phyloP scores from a whole-genome alignment of 2,113 vertebrate species.

The Zootoca vivipara region DNA sequence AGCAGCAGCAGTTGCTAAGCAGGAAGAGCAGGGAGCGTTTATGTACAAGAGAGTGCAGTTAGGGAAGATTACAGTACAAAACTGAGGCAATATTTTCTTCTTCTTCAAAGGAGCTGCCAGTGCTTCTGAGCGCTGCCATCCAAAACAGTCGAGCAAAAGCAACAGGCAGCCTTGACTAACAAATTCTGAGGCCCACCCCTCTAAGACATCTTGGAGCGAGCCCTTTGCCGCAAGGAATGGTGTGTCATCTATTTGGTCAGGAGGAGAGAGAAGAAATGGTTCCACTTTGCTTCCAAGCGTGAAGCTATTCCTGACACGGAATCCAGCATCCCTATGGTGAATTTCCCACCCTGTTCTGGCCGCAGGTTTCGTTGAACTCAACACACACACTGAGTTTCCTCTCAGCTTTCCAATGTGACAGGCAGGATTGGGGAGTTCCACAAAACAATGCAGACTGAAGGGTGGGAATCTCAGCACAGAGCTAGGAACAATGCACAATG shows the following conservation, averaged over 20 bases:
- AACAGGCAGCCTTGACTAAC: not conserved
- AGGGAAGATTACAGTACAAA: not conserved
- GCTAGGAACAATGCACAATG: too few species aligned
- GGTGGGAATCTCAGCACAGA: not conserved
- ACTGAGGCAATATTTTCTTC: not conserved
- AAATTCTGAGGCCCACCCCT: not conserved
- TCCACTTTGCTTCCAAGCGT: not conserved
- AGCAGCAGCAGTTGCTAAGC: not conserved
- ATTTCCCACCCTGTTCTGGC: not conserved
- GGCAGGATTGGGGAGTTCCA: not conserved
- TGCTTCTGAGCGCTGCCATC: not conserved
- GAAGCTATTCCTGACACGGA: not conserved
- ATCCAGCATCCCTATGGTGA: not conserved
- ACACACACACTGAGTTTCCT: too few species aligned
- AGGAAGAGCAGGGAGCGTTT: slow-evolving; percentile 2
- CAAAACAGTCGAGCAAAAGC: not conserved
- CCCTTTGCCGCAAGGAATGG: not conserved
- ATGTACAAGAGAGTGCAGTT: accelerated
- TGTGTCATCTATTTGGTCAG: slow-evolving; percentile 3
- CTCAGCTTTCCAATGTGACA: not conserved
- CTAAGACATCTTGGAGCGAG: not conserved
- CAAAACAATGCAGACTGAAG: not conserved
- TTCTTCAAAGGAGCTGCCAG: slow-evolving; percentile 10
- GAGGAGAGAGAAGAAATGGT: not conserved
- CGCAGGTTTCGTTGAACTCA: not conserved